These are phyloP conservation scores for cattle (Bos taurus) DNA, from an alignment of 2,113 vertebrate genomes.

Conservation along the genomic window ARS-UCD2.0 NC_037347.1:37626001-37626500, in stretches of 20 bases:
- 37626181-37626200: not conserved
- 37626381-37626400: not conserved
- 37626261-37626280: not conserved
- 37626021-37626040: not conserved
- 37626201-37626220: conserved; percentile 23
- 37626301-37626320: not conserved
- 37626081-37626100: not conserved
- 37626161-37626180: not conserved
- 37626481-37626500: not conserved
- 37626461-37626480: not conserved
- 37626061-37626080: not conserved
- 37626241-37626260: not conserved
- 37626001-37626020: not conserved
- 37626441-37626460: not conserved
- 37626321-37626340: not conserved
- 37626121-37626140: not conserved
- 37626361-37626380: not conserved
- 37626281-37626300: not conserved
- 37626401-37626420: not conserved
- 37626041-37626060: not conserved
- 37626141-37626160: not conserved
- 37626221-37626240: conserved; percentile 36
- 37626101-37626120: not conserved
- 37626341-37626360: not conserved
- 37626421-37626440: not conserved